A percentile compares a stretch with the other conserved stretches of the same genome.
phyloP scores from a whole-genome alignment of 2,888 invertebrate genomes.

The Xestia rhomboidea region DNA sequence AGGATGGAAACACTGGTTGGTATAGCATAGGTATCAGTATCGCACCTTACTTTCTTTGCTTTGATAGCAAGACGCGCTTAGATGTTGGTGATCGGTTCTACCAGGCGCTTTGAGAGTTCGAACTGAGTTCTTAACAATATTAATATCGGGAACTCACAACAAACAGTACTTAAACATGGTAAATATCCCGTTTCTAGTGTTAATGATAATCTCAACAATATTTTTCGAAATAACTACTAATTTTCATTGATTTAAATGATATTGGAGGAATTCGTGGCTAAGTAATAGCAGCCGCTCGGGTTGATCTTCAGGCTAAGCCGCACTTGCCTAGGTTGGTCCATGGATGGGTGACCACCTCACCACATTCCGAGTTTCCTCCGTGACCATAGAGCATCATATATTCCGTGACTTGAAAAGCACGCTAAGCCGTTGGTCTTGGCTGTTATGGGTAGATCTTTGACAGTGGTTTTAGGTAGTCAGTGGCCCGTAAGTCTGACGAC shows the following conservation, averaged over 20 bases:
- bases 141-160: background rate
- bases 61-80: slow-evolving; percentile 32
- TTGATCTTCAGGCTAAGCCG: background rate
- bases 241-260: background rate
- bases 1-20: slow-evolving; percentile 84
- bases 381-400: too few relatives aligned
- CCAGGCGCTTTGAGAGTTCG: slow-evolving; percentile 16
- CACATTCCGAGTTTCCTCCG: background rate
- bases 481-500: background rate
- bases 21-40: slow-evolving; percentile 63
- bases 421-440: background rate
- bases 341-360: background rate
- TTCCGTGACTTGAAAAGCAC: background rate
- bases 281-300: background rate
- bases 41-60: slow-evolving; percentile 44
- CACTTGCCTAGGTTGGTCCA: background rate
- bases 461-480: too few relatives aligned
- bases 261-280: background rate
- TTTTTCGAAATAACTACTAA: background rate
- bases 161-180: too few relatives aligned
- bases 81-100: background rate
- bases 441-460: background rate
- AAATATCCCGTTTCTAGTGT: too few relatives aligned
- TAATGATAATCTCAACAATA: background rate
- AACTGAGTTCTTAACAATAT: background rate